Evolutionary conservation across 2,797 vertebrate species (phyloP), one percentile per base, ranked within the genome.

Genomic region (Denticeps clupeoides): DNA sequence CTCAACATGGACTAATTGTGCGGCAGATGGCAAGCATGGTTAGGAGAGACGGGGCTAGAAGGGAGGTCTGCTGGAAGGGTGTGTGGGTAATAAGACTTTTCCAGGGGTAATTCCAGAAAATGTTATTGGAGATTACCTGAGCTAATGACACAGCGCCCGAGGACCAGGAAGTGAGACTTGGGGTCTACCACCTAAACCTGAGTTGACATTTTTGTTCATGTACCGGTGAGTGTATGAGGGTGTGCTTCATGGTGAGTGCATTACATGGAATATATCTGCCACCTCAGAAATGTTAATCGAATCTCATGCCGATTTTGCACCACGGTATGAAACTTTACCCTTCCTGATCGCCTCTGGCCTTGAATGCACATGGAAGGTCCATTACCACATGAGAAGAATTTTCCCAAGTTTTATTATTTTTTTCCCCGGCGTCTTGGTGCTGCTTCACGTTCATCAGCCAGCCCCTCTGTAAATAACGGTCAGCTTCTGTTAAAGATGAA

Each of bases 1-100:
- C 55, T 60, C 64, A 67, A 63, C 60, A 56, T 40, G 18, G 52
- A 29, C 64, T 63, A 63, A 56, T 67, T 63, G 60, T 56, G 42
- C 54, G 60, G 58, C 64, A 63, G 53, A 67, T 58, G 64, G 64
- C 46, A 58, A 58, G 60, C 45, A 41, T 51, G 52, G 58, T 56
- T 49, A 33, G 27, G 35, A 58, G 52, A 54, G 58, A 53, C 58
- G 35, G 55, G 55, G 18, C 18, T 26, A 56, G 58, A 50, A 51
- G 43, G 28, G 28, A 53, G 51, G n/a, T n/a, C 18, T 9, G 1
- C 3, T 38, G 35, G 35, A 21, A 38, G 35, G 35, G 35, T 21
- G 35, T n/a, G n/a, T n/a, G 35, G 18, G 35, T 21, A 16, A 21
- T 38, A 38, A 38, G 35, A 38, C 18, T 38, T 38, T 38, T 18